These are phyloP conservation scores for Scaeva pyrastri DNA, from an alignment of 2,888 invertebrate species.

Conservation along the genomic window DNA sequence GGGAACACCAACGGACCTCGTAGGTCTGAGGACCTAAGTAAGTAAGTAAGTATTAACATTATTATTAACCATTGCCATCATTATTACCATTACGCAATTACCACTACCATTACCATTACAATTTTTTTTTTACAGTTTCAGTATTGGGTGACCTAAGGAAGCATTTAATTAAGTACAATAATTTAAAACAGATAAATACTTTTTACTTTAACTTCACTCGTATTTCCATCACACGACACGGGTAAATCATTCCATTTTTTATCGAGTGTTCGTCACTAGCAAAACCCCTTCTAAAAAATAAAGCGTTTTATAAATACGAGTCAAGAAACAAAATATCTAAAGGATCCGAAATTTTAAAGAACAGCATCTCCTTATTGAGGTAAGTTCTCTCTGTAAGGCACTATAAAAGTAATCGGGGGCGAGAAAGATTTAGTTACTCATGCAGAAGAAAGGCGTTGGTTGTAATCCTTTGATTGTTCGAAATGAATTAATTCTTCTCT, in stretches of 20 bases:
- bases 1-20: too few relatives aligned
- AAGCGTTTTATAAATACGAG: too few relatives aligned
- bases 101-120: too few relatives aligned
- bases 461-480: slow-evolving; percentile 68
- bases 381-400: slow-evolving; percentile 29
- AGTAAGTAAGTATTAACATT: too few relatives aligned
- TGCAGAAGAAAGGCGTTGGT: slow-evolving; percentile 43
- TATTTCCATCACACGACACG: slow-evolving; percentile 29
- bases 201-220: slow-evolving; percentile 30
- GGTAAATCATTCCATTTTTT: slow-evolving; percentile 8
- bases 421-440: slow-evolving; percentile 42
- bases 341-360: slow-evolving; percentile 35
- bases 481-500: slow-evolving; percentile 3
- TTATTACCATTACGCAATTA: too few relatives aligned
- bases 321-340: slow-evolving; percentile 35
- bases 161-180: slow-evolving; percentile 53
- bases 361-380: slow-evolving; percentile 3
- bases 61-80: too few relatives aligned
- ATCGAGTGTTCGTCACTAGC: slow-evolving; percentile 3
- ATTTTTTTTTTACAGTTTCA: neutral
- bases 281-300: too few relatives aligned
- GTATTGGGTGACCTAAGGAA: slow-evolving; percentile 44
- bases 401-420: slow-evolving; percentile 40
- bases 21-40: too few relatives aligned
- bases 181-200: slow-evolving; percentile 68